phyloP scores from a whole-genome alignment of 2,113 vertebrate genomes.

The Ptilonorhynchus violaceus region DNA sequence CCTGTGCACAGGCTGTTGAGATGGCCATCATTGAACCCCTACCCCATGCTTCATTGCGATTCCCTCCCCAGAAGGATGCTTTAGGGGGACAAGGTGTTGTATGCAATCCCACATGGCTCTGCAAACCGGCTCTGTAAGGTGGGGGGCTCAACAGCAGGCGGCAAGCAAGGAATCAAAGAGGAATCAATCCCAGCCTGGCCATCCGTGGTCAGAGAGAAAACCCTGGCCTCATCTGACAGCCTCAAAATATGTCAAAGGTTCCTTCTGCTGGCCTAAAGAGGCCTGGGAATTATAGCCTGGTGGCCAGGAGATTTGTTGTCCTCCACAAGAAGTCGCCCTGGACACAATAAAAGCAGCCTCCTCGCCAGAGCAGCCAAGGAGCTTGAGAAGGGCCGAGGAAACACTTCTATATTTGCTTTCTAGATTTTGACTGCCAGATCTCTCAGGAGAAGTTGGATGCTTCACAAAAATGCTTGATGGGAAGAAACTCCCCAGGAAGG shows the following conservation, averaged over 20 bases:
- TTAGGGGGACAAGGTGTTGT: neutral
- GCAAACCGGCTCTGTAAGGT: neutral
- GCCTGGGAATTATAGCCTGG: neutral
- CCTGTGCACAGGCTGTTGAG: neutral
- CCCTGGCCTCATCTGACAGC: neutral
- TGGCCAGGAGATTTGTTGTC: neutral
- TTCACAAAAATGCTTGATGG: slow-evolving; percentile 35
- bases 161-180: neutral
- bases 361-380: neutral
- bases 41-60: neutral
- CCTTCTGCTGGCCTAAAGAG: neutral
- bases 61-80: neutral
- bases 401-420: neutral
- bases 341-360: neutral
- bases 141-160: neutral
- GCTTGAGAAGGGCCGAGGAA: neutral
- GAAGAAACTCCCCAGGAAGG: slow-evolving; percentile 31
- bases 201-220: neutral
- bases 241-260: neutral
- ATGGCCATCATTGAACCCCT: rapidly evolving
- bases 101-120: neutral
- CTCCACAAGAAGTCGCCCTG: neutral
- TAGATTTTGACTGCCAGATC: slow-evolving; percentile 32
- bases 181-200: neutral
- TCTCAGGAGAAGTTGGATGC: slow-evolving; percentile 5